Percentiles rank a stretch among this genome's conserved stretches.
These are phyloP conservation scores for Taeniopygia guttata DNA, from an alignment of 2,797 vertebrate species.

Conservation along the genomic window DNA sequence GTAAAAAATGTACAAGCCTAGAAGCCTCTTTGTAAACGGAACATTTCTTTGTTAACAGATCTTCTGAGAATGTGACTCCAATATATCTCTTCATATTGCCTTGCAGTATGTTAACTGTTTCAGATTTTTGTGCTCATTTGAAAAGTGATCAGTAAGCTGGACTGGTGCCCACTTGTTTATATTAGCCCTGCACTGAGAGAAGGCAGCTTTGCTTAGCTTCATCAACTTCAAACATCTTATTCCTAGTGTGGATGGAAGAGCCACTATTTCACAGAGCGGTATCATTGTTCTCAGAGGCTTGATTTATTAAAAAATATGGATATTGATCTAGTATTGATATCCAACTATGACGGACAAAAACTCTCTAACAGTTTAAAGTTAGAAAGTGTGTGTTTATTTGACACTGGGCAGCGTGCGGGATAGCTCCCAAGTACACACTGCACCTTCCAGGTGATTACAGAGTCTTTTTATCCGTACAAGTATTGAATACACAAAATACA, in stretches of 20 bases:
- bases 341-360: too few species aligned
- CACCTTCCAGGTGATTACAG: too few species aligned
- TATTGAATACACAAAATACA: too few species aligned
- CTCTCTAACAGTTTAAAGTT: too few species aligned
- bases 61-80: not conserved
- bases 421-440: too few species aligned
- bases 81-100: not conserved
- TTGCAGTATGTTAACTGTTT: not conserved
- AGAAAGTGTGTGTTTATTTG: too few species aligned
- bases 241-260: not conserved
- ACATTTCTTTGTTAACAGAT: not conserved
- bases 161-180: not conserved
- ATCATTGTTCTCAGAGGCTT: not conserved
- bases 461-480: too few species aligned
- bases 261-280: not conserved
- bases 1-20: not conserved
- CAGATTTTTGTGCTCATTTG: not conserved
- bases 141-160: not conserved
- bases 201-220: not conserved
- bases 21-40: not conserved
- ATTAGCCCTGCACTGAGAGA: not conserved
- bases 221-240: not conserved
- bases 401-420: too few species aligned
- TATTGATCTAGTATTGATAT: too few species aligned
- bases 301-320: too few species aligned